A percentile compares a stretch with the other conserved stretches of the same genome.
phyloP scores from a whole-genome alignment of 1,140 invertebrate species.

The Drosophila grimshawi region DNA sequence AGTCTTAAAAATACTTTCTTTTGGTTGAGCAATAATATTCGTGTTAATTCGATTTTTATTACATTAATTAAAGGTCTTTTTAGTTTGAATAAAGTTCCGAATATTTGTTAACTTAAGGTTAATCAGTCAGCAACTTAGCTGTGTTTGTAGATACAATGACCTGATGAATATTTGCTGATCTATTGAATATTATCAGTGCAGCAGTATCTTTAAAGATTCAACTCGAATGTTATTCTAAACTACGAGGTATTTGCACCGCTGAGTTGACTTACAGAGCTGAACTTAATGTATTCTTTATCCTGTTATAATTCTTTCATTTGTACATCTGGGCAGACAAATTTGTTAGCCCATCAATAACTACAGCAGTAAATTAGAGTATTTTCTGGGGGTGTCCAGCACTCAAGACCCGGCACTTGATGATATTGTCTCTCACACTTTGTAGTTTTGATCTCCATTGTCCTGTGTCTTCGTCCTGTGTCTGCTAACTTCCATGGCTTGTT shows the following conservation, averaged over 20 bases:
- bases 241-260: background rate
- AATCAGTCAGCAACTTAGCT: no score
- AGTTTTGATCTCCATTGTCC: conserved; percentile 1
- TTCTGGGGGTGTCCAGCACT: conserved; percentile 1
- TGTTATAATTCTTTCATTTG: background rate
- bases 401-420: background rate
- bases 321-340: background rate
- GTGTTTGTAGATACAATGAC: no score
- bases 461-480: conserved; percentile 11
- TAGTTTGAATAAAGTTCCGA: no score
- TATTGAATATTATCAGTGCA: no score
- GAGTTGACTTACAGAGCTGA: background rate
- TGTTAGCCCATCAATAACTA: conserved; percentile 6
- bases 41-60: no score
- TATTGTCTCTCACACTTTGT: background rate
- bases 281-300: background rate
- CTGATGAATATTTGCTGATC: no score
- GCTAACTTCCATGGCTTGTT: conserved; percentile 65
- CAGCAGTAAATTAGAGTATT: background rate
- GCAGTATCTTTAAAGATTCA: no score
- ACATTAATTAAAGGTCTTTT: no score
- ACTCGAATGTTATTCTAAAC: no score
- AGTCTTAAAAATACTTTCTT: no score
- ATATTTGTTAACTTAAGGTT: no score
- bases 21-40: no score